These are phyloP conservation scores for Melanogrammus aeglefinus DNA, from an alignment of 2,797 vertebrate genomes.

Conservation along the genomic window DNA sequence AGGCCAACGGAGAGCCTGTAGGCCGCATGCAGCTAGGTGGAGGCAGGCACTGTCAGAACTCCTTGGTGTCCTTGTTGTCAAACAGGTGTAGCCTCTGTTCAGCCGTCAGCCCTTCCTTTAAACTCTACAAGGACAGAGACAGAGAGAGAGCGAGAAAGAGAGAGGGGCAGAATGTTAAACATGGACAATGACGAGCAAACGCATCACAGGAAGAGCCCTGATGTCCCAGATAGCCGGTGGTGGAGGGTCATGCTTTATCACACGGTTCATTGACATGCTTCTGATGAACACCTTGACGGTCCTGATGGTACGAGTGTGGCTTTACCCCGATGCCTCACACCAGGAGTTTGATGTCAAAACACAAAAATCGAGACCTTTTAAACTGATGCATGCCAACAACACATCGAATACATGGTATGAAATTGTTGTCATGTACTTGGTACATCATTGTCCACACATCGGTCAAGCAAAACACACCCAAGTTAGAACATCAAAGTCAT, in stretches of 20 bases:
- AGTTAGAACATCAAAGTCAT: neutral
- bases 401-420: neutral
- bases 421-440: neutral
- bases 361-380: neutral
- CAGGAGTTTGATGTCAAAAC: neutral
- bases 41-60: conserved; percentile 71
- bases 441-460: neutral
- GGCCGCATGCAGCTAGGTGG: conserved; percentile 69
- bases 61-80: conserved; percentile 80
- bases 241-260: neutral
- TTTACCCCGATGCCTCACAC: neutral
- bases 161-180: conserved; percentile 8
- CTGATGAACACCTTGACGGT: neutral
- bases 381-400: neutral
- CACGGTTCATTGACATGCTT: neutral
- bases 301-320: neutral
- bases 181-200: neutral
- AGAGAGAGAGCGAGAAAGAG: neutral
- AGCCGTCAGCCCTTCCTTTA: conserved; percentile 80
- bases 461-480: neutral
- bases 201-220: neutral
- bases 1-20: conserved; percentile 62
- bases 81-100: conserved; percentile 83
- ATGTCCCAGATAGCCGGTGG: neutral
- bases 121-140: conserved; percentile 64